Percentiles rank a stretch among this genome's conserved stretches.
phyloP scores from a whole-genome alignment of 64 coral and sea anemone genomes.

The Montipora capricornis region DNA sequence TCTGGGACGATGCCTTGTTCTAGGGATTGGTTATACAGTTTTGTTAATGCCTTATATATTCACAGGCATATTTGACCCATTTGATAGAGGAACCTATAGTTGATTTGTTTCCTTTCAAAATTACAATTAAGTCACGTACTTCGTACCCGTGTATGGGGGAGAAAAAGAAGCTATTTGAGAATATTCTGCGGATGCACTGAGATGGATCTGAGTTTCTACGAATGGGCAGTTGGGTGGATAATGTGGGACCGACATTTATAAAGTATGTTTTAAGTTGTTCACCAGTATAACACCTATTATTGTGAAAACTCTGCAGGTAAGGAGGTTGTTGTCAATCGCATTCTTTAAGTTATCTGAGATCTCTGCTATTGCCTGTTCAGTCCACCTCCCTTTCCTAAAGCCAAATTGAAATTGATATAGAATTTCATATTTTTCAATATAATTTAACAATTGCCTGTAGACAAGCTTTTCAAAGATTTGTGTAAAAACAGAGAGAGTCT shows the following conservation, averaged over 20 bases:
- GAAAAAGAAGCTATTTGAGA: constrained; percentile 47
- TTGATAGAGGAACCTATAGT: neutral
- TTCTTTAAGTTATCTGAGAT: no score
- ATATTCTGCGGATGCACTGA: constrained; percentile 27
- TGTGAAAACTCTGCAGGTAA: neutral
- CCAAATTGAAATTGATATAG: no score
- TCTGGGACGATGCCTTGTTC: no score
- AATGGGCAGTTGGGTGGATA: constrained; percentile 23
- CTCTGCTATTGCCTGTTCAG: no score
- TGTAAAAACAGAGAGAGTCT: no score
- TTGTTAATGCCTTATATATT: neutral
- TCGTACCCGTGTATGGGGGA: neutral
- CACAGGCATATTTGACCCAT: neutral
- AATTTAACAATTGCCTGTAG: constrained; percentile 19
- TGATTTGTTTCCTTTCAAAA: constrained; percentile 36
- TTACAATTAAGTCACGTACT: constrained; percentile 11
- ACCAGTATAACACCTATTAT: constrained; percentile 42
- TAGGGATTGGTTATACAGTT: neutral
- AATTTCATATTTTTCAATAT: neutral
- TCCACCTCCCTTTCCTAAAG: no score
- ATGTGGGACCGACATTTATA: constrained; percentile 32
- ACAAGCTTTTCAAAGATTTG: constrained; percentile 49
- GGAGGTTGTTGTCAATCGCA: no score
- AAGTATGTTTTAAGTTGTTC: neutral
- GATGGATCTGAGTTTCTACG: neutral